Evolutionary conservation across 1,140 invertebrate genomes (phyloP).

Genomic region (Megathymus violae): DNA sequence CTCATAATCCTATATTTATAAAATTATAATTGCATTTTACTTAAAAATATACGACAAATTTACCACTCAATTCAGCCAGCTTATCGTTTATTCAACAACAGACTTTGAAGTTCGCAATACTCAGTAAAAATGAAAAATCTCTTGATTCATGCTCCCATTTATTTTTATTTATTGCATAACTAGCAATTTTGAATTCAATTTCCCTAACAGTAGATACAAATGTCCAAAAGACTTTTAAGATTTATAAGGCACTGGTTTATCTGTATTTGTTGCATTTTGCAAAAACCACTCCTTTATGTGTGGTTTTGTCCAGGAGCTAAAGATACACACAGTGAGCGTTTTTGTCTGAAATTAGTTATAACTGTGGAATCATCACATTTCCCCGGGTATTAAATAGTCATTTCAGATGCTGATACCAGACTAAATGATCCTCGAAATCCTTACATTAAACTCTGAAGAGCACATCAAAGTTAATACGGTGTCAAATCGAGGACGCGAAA

Average conservation of each 20-base stretch:
- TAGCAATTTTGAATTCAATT: slow-evolving; percentile 4
- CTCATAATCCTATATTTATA: too few relatives aligned
- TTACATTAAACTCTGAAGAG: too few relatives aligned
- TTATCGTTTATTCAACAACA: neutral
- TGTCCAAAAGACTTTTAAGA: slow-evolving; percentile 3
- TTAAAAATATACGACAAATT: too few relatives aligned
- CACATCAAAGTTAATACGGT: too few relatives aligned
- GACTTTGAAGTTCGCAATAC: neutral
- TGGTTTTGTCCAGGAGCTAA: neutral
- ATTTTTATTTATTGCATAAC: slow-evolving; percentile 6
- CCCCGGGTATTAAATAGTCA: too few relatives aligned
- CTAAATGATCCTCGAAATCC: too few relatives aligned
- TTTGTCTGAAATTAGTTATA: too few relatives aligned
- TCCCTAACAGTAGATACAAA: slow-evolving; percentile 4
- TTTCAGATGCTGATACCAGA: too few relatives aligned
- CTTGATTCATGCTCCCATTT: slow-evolving; percentile 11
- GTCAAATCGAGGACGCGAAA: too few relatives aligned
- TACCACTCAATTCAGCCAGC: too few relatives aligned
- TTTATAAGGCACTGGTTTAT: slow-evolving; percentile 8
- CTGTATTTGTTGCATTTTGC: neutral
- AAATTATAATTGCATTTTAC: too few relatives aligned
- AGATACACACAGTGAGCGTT: neutral
- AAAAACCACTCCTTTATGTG: neutral
- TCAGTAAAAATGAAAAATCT: neutral
- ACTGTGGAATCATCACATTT: too few relatives aligned